A percentile compares a stretch with the other conserved stretches of the same genome.
Evolutionary conservation across 2,888 invertebrate genomes (phyloP).

Genomic region (Aquatica leii): DNA sequence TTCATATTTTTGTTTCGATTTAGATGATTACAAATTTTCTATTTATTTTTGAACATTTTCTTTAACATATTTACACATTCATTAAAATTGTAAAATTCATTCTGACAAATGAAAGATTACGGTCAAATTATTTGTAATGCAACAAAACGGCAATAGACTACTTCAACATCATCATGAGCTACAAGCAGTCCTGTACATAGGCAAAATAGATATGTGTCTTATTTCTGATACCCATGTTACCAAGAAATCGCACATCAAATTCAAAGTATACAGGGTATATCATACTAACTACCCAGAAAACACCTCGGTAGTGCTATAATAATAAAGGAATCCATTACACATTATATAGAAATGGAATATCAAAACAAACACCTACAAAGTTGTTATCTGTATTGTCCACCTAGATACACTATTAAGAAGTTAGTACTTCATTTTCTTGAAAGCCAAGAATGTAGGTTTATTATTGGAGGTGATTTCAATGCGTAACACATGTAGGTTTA

Average conservation of each 20-base stretch:
- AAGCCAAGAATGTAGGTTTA: constrained; percentile 7
- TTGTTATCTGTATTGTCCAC: constrained; percentile 21
- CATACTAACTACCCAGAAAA: constrained; percentile 22
- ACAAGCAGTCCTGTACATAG: constrained; percentile 32
- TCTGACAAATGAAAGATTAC: too few relatives aligned
- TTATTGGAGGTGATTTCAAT: neutral
- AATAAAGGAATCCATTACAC: constrained; percentile 21
- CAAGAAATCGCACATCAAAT: constrained; percentile 36
- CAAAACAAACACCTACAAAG: constrained; percentile 12
- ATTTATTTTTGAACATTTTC: too few relatives aligned
- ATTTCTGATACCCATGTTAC: constrained; percentile 42
- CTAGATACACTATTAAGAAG: constrained; percentile 26
- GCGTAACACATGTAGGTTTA: too few relatives aligned
- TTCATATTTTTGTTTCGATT: too few relatives aligned
- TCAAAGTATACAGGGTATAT: constrained; percentile 37
- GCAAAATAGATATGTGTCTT: constrained; percentile 37
- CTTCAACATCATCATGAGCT: constrained; percentile 39
- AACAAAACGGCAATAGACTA: constrained; percentile 40
- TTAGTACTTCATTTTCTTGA: constrained; percentile 3
- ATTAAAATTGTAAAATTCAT: too few relatives aligned
- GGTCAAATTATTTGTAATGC: too few relatives aligned
- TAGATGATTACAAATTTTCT: too few relatives aligned
- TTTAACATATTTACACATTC: too few relatives aligned
- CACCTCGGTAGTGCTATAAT: constrained; percentile 15
- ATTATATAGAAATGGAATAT: constrained; percentile 19